Evolutionary conservation across 2,113 vertebrate species (phyloP), one percentile per base, ranked within the genome.

Genomic region (Chaetodon trifascialis): DNA sequence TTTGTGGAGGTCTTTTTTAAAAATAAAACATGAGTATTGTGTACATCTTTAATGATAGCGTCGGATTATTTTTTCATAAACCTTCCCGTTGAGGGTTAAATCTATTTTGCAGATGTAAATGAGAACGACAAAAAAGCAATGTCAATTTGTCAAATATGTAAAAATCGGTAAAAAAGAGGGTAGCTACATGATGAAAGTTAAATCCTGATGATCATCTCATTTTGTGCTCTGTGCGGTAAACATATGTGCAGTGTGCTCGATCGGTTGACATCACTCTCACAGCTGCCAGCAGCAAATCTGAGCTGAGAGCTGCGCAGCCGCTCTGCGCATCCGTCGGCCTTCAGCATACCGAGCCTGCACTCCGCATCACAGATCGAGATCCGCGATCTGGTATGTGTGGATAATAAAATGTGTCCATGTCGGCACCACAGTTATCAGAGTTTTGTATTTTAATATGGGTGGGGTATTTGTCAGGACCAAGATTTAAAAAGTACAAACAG

Each of bases 311-410:
- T 92, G 93, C 95, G 95, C 94, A 96, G 93, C 83, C 91, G 94
- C 91, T 58, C 92, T 96, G 95, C 95, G 95, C 95, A 95, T 93
- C 88, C 90, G 88, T 69, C 75, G 70, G 70, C 56, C 71, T 63
- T 17, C 1, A 4, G 59, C 54, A 30, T 46, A n/a, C 38, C 54
- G 25, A 23, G n/a, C 58, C 64, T 38, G 14, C 62, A 83, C 52
- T 54, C 64, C 9, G 71, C 74, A 62, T n/a, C 79, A 12, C 67
- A 16, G 80, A 23, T 17, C 74, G 75, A 62, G 19, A 88, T 30
- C 75, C 46, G 65, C 71, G 58, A 66, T 59, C 92, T 17, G 92
- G 94, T 94, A 23, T 36, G 76, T 71, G 51, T 72, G 52, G 46
- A 16, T 34, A 38, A 30, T 15, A 42, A 34, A 1, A 14, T 71